Evolutionary conservation across 2,888 invertebrate species (phyloP).

Genomic region (Oithona nana): DNA sequence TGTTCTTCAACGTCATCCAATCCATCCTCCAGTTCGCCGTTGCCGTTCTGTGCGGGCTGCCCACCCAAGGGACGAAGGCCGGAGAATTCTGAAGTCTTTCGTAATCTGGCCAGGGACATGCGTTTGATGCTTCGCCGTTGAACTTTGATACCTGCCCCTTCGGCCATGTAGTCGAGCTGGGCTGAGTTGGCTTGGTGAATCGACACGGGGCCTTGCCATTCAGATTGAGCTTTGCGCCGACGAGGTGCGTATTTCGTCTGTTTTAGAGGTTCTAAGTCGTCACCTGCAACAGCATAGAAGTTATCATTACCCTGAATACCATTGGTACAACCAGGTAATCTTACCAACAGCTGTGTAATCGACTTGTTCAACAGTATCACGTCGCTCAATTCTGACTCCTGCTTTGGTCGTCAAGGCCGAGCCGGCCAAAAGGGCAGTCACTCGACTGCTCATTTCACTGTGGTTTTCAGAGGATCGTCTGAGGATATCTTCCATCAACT

Average conservation of each 20-base stretch:
- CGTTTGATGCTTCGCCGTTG: not conserved
- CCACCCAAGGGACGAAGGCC: not conserved
- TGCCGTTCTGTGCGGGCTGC: not conserved
- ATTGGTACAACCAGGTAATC: not conserved
- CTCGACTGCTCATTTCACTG: not conserved
- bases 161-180: not conserved
- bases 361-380: constrained; percentile 1
- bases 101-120: not conserved
- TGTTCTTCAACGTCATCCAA: not conserved
- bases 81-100: not conserved
- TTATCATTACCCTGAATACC: no score
- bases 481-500: not conserved
- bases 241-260: not conserved
- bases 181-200: not conserved
- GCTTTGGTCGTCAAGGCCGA: not conserved
- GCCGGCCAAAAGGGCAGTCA: not conserved
- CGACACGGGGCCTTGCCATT: not conserved
- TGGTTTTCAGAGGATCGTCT: not conserved
- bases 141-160: not conserved
- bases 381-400: not conserved
- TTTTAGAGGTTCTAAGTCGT: not conserved
- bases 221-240: not conserved
- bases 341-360: not conserved
- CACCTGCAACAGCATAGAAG: not conserved
- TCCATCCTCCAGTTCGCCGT: not conserved